These are phyloP conservation scores for Pollenia amentaria DNA, from an alignment of 2,888 invertebrate genomes.

Conservation along the genomic window DNA sequence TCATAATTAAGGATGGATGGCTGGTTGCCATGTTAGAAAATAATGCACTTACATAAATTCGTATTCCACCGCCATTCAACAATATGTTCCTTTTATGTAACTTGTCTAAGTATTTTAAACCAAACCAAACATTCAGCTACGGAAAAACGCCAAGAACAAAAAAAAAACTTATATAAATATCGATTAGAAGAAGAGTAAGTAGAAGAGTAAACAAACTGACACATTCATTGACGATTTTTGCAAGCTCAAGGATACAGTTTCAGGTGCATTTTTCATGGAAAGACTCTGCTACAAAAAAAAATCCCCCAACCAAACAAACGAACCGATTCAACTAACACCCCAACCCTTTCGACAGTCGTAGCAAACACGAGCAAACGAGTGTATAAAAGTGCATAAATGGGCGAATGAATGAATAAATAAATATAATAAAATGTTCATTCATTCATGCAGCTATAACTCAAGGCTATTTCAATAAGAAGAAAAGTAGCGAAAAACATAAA, in stretches of 20 bases:
- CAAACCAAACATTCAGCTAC: conserved; percentile 3
- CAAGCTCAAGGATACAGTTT: conserved; percentile 68
- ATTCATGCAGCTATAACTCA: conserved; percentile 51
- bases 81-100: conserved; percentile 30
- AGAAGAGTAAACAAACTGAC: conserved; percentile 59
- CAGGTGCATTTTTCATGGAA: conserved; percentile 62
- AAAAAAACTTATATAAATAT: conserved; percentile 51
- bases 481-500: conserved; percentile 16
- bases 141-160: conserved; percentile 16
- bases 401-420: conserved; percentile 31
- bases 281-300: conserved; percentile 17
- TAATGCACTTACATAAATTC: background rate
- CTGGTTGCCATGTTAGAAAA: background rate
- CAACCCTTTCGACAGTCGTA: too few species aligned
- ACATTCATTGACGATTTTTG: conserved; percentile 49
- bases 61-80: background rate
- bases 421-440: conserved; percentile 58
- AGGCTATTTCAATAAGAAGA: conserved; percentile 32
- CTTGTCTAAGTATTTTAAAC: conserved; percentile 7
- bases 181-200: conserved; percentile 57
- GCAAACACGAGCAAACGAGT: background rate
- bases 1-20: conserved; percentile 45
- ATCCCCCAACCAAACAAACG: conserved; percentile 1
- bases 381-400: conserved; percentile 4
- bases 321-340: too few species aligned